phyloP scores from a whole-genome alignment of 1,140 invertebrate species.

The Sarcophaga peregrina region DNA sequence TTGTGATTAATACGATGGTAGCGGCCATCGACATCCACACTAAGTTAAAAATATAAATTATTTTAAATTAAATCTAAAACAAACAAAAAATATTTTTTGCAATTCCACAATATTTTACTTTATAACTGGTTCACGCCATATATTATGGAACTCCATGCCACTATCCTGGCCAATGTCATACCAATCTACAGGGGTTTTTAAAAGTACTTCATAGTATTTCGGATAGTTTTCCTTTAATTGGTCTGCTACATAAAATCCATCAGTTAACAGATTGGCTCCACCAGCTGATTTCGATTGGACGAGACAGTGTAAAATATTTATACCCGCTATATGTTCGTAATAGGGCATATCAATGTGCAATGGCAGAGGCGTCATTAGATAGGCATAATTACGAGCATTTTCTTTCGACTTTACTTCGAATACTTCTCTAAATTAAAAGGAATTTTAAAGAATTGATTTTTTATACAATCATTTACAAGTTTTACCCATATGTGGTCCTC shows the following conservation, averaged over 20 bases:
- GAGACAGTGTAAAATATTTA: slow-evolving; percentile 76
- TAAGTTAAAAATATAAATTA: slow-evolving; percentile 48
- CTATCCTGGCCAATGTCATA: slow-evolving; percentile 73
- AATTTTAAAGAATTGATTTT: neutral
- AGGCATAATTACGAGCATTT: slow-evolving; percentile 78
- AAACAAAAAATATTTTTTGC: neutral
- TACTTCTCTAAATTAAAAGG: slow-evolving; percentile 65
- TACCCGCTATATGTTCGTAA: slow-evolving; percentile 77
- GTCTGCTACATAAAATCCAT: slow-evolving; percentile 72
- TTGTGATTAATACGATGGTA: slow-evolving; percentile 74
- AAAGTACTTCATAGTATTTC: slow-evolving; percentile 70
- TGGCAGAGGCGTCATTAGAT: slow-evolving; percentile 73
- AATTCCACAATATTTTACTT: slow-evolving; percentile 57
- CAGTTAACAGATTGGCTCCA: slow-evolving; percentile 73
- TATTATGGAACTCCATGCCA: slow-evolving; percentile 70
- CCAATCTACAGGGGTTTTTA: slow-evolving; percentile 74
- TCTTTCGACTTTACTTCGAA: slow-evolving; percentile 74
- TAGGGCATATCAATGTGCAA: slow-evolving; percentile 79
- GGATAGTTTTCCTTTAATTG: slow-evolving; percentile 69
- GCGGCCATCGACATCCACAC: slow-evolving; percentile 69
- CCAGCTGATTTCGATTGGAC: slow-evolving; percentile 72
- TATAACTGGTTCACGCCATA: slow-evolving; percentile 73
- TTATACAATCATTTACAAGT: neutral
- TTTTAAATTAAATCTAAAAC: neutral
- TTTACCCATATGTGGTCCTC: slow-evolving; percentile 75